Conservation (phyloP, 2,888 invertebrate species). For the Unio delphinus region DNA sequence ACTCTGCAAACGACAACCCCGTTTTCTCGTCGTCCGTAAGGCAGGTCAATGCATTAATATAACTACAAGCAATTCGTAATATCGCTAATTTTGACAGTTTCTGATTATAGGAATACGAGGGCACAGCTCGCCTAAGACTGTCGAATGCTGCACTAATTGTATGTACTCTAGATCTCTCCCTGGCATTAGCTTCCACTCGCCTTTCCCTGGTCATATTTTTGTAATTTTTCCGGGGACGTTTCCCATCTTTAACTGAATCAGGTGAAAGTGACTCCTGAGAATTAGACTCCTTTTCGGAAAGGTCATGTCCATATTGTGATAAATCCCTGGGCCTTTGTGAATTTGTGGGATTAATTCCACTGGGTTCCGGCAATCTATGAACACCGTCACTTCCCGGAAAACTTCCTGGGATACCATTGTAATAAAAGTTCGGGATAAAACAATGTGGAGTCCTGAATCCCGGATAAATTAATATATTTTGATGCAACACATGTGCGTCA, state of each 20-base stretch:
- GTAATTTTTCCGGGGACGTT: slow-evolving; percentile 78
- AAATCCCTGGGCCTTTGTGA: neutral
- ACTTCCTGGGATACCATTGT: slow-evolving; percentile 27
- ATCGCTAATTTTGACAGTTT: slow-evolving; percentile 94
- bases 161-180: slow-evolving; percentile 93
- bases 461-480: slow-evolving; percentile 40
- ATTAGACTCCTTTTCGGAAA: slow-evolving; percentile 13
- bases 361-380: slow-evolving; percentile 3
- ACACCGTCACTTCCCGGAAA: slow-evolving; percentile 21
- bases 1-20: slow-evolving; percentile 80
- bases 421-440: slow-evolving; percentile 46
- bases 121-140: slow-evolving; percentile 86
- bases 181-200: slow-evolving; percentile 93
- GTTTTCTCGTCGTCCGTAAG: slow-evolving; percentile 82
- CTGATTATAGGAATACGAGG: slow-evolving; percentile 92
- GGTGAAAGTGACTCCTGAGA: slow-evolving; percentile 12
- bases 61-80: slow-evolving; percentile 91
- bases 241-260: slow-evolving; percentile 23
- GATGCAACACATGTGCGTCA: neutral
- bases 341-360: slow-evolving; percentile 4
- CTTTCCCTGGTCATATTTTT: slow-evolving; percentile 96
- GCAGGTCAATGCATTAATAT: slow-evolving; percentile 88
- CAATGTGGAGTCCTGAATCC: slow-evolving; percentile 37
- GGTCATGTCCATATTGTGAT: slow-evolving; percentile 5
- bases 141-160: slow-evolving; percentile 97